phyloP scores from a whole-genome alignment of 2,888 invertebrate species.

The Leucophenga maculata region DNA sequence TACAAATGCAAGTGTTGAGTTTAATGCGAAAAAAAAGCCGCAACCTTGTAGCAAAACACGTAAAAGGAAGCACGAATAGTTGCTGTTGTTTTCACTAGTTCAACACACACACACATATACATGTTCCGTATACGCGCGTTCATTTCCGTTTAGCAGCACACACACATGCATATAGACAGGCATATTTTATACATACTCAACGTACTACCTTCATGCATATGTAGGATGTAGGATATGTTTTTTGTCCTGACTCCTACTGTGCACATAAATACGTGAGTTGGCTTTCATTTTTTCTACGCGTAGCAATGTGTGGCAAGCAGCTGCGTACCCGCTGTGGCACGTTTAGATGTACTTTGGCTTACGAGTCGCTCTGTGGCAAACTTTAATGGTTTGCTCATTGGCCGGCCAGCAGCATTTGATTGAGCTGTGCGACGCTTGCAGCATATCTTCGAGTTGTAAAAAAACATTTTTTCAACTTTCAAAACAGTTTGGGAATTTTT shows the following conservation, averaged over 20 bases:
- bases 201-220: no score
- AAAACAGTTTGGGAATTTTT: no score
- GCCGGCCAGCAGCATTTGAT: no score
- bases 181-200: no score
- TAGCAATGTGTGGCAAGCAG: not conserved
- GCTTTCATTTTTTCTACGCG: not conserved
- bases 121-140: not conserved
- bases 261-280: conserved; percentile 11
- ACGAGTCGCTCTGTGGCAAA: not conserved
- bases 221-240: no score
- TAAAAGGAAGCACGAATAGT: conserved; percentile 1
- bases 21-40: not conserved
- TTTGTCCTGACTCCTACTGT: not conserved
- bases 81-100: not conserved
- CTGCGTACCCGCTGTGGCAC: not conserved
- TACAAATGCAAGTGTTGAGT: not conserved
- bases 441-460: no score
- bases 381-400: no score
- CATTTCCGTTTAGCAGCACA: not conserved
- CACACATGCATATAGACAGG: not conserved
- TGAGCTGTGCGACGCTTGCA: no score
- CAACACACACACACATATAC: not conserved
- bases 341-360: not conserved
- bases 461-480: no score
- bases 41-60: not conserved